A percentile compares a stretch with the other conserved stretches of the same genome.
Conservation (phyloP, 1,140 invertebrate genomes). For the Psix sp. region DNA sequence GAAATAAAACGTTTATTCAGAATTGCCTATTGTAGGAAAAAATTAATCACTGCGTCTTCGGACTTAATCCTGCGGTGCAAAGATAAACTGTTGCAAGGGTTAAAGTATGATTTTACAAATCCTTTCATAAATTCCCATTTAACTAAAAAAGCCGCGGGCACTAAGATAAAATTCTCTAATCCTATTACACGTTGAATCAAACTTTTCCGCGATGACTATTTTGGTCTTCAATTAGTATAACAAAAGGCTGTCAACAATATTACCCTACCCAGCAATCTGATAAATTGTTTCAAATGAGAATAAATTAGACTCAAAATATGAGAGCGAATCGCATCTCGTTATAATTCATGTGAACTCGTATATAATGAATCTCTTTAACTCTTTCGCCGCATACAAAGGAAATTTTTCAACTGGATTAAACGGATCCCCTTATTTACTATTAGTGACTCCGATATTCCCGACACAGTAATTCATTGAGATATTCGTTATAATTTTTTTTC, state of each 20-base stretch:
- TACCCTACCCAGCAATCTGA: neutral
- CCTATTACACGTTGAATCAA: conserved; percentile 32
- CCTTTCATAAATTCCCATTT: conserved; percentile 50
- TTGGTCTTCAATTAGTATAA: conserved; percentile 4
- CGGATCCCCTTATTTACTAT: conserved; percentile 43
- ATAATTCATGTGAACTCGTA: conserved; percentile 28
- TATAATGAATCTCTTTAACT: conserved; percentile 29
- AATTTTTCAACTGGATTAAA: conserved; percentile 35
- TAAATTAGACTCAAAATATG: conserved; percentile 9
- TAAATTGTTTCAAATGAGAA: conserved; percentile 23
- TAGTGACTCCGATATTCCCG: conserved; percentile 28
- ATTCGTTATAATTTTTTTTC: conserved; percentile 6
- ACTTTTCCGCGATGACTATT: conserved; percentile 19
- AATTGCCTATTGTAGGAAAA: conserved; percentile 31
- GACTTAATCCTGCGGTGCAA: conserved; percentile 33
- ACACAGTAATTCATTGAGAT: conserved; percentile 29
- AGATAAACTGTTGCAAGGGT: conserved; percentile 44
- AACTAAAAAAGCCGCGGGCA: conserved; percentile 20
- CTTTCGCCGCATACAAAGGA: conserved; percentile 19
- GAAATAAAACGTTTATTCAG: conserved; percentile 7
- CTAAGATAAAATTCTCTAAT: conserved; percentile 38
- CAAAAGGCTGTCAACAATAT: conserved; percentile 2
- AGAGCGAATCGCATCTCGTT: conserved; percentile 1
- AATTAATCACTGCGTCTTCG: conserved; percentile 44
- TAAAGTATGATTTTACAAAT: conserved; percentile 50